Evolutionary conservation across 2,797 vertebrate genomes (phyloP).

Genomic region (Valencia hispanica): DNA sequence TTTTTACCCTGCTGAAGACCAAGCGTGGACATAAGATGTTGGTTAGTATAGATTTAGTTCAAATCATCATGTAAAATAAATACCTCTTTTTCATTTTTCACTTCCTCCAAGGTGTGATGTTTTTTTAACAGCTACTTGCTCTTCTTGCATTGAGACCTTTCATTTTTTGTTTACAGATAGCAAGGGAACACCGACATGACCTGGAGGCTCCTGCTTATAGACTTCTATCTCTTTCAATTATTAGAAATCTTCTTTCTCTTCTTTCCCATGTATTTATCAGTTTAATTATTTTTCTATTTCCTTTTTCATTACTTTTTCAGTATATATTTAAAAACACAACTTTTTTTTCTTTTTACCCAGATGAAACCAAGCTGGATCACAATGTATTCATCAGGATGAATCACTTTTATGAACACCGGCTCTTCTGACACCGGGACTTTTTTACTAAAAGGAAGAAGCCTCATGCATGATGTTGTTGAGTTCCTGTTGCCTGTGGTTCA

Average conservation of each 20-base stretch:
- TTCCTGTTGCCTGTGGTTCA: constrained; percentile 10
- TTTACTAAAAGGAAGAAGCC: background rate
- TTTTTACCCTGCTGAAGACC: background rate
- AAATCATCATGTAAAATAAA: background rate
- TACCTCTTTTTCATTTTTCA: background rate
- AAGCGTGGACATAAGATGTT: background rate
- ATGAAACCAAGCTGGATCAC: background rate
- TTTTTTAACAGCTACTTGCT: background rate
- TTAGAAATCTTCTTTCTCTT: too few relatives aligned
- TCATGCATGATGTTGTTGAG: background rate
- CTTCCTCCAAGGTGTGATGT: background rate
- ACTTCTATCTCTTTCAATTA: too few relatives aligned
- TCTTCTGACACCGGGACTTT: background rate
- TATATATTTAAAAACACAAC: background rate
- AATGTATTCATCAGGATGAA: too few relatives aligned
- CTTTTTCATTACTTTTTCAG: background rate
- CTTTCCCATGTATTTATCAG: background rate
- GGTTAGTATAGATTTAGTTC: background rate
- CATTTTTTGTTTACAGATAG: background rate
- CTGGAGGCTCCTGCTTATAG: background rate
- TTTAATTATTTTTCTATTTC: background rate
- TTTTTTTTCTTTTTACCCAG: background rate
- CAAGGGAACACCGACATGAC: too few relatives aligned
- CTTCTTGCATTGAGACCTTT: background rate
- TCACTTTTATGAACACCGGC: background rate